Base-by-base conservation (phyloP, 2,797 vertebrate species). In the Ptychobarbus kaznakovi region DNA sequence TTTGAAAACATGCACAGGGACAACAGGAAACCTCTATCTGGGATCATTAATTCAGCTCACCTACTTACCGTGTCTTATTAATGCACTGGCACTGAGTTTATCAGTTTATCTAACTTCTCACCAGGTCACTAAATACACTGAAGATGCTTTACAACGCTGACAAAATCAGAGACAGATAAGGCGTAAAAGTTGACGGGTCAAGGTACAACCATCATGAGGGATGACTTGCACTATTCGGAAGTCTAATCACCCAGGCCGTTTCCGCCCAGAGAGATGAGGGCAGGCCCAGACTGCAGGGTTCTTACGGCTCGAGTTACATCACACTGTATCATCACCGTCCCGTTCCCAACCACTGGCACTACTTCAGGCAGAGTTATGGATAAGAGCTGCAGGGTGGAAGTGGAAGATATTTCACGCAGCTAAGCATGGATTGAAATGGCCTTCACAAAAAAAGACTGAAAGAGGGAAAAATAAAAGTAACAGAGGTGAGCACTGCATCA, bases 161-260 rank as follows among this genome's bases (percentile, higher is more conserved):
- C 81, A 84, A 75, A 86, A 32, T 69, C 35, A 66, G 72, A 72
- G 40, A 78, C 49, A 42, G 80, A 51, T 53, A 51, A 63, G 69
- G 80, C 35, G 72, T 86, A 81, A 88, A 88, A 69, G 63, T 61
- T 85, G 87, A 82, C 63, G 12, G 82, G 87, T 79, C 84, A 83
- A 74, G 85, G 82, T 79, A 84, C 74, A 78, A 68, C 56, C 56
- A 46, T 75, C n/a, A 81, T 79, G 75, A 81, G 77, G 77, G 16
- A 61, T 82, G 58, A 83, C 46, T 80, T 86, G 58, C 73, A 3
- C 49, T 44, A 58, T 75, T 79, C 51, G 42, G n/a, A 61, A 78
- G 75, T 74, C 51, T 68, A 77, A 85, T 78, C 35, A 56, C 58
- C 56, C 12, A 6, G 44, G 65, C 78, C 70, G 86, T 90, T 89